Evolutionary conservation across 53 echinoderm and acorn worm genomes (phyloP).

Genomic region (Mesocentrotus franciscanus): DNA sequence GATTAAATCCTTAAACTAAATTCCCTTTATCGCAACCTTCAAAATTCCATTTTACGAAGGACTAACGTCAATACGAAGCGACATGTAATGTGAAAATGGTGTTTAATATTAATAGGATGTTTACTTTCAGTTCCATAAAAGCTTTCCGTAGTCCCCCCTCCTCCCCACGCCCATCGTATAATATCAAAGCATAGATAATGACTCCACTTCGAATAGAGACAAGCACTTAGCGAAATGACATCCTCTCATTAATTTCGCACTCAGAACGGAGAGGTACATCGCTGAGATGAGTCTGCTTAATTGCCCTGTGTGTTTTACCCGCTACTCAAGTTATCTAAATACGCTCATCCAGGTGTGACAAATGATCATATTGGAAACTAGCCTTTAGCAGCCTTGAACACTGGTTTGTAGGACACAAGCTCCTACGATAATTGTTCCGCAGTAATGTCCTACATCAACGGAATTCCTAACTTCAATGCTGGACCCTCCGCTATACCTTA

Average conservation of each 20-base stretch:
- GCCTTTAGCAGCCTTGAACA: neutral
- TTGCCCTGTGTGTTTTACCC: neutral
- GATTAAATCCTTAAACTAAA: neutral
- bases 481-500: too few relatives aligned
- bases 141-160: neutral
- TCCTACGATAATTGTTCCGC: too few relatives aligned
- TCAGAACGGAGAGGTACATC: neutral
- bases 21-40: neutral
- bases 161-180: neutral
- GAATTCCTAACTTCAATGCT: too few relatives aligned
- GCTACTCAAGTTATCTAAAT: slow-evolving; percentile 6
- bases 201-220: neutral
- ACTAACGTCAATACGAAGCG: neutral
- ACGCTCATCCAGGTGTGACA: neutral
- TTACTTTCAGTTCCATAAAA: neutral
- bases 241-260: neutral
- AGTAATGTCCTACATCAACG: too few relatives aligned
- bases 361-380: neutral
- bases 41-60: neutral
- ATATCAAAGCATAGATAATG: neutral
- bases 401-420: too few relatives aligned
- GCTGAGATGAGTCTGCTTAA: neutral
- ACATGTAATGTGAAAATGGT: neutral
- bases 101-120: neutral
- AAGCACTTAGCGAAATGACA: slow-evolving; percentile 13